phyloP scores from a whole-genome alignment of 1,140 invertebrate genomes.

The Bradynema listronoti region DNA sequence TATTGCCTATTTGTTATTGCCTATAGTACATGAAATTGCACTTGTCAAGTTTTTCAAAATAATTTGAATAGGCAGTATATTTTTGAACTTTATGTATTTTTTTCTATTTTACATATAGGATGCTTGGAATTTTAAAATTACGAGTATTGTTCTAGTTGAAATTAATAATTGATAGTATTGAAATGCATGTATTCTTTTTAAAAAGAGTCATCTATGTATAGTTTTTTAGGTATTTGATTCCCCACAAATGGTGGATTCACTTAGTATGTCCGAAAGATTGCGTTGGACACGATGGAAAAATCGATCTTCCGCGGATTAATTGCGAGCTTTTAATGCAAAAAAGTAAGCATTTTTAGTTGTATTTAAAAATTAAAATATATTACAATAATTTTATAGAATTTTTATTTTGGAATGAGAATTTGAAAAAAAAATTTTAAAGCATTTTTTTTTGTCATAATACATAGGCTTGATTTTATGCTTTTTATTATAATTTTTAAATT shows the following conservation, averaged over 20 bases:
- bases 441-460: not conserved
- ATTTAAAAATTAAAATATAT: not conserved
- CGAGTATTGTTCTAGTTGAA: not conserved
- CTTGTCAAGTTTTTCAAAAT: not conserved
- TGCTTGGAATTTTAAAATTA: not conserved
- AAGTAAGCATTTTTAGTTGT: slow-evolving; percentile 1
- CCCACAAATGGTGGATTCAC: slow-evolving; percentile 17
- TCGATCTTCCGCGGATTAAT: slow-evolving; percentile 17
- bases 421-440: slow-evolving; percentile 1
- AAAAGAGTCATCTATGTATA: no score
- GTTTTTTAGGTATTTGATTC: slow-evolving; percentile 22
- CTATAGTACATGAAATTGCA: not conserved
- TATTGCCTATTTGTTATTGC: not conserved
- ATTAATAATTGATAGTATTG: no score
- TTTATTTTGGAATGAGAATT: slow-evolving; percentile 7
- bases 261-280: slow-evolving; percentile 14
- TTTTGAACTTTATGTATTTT: not conserved
- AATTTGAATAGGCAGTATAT: not conserved
- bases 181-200: no score
- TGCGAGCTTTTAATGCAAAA: slow-evolving; percentile 16
- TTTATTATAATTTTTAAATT: not conserved
- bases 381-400: not conserved
- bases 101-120: not conserved
- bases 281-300: not conserved
- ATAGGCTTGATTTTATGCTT: not conserved